Percentiles rank a stretch among this genome's conserved stretches.
Evolutionary conservation across 2,797 vertebrate species (phyloP).

Genomic region (Enteromius paludinosus): DNA sequence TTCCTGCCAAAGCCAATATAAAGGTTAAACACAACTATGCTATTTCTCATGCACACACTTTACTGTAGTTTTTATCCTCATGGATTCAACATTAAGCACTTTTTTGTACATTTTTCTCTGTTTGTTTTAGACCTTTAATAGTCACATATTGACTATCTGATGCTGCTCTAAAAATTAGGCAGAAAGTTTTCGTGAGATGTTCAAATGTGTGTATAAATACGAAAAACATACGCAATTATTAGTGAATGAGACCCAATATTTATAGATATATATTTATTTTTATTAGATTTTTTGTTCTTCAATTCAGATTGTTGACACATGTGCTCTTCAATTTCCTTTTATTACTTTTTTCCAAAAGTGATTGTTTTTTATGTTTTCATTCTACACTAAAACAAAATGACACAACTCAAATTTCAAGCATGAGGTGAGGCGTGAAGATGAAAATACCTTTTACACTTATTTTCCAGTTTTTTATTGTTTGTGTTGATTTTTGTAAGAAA

Average conservation of each 20-base stretch:
- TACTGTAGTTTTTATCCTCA: background rate
- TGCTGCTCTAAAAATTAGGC: background rate
- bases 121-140: background rate
- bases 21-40: conserved; percentile 4
- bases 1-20: background rate
- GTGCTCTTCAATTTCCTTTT: background rate
- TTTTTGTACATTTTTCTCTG: background rate
- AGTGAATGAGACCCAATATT: too few species aligned
- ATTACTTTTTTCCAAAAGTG: background rate
- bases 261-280: background rate
- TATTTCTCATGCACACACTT: background rate
- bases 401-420: background rate
- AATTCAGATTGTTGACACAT: background rate
- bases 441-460: background rate
- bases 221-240: too few species aligned
- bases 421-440: background rate
- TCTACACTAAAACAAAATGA: background rate
- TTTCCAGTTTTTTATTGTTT: background rate
- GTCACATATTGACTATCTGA: background rate
- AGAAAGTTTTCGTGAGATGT: too few species aligned
- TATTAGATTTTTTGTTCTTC: too few species aligned
- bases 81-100: background rate
- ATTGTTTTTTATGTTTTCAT: background rate
- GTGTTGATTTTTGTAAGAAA: conserved; percentile 13
- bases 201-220: too few species aligned